A percentile compares a stretch with the other conserved stretches of the same genome.
Evolutionary conservation across 35 echinoderm and acorn worm genomes (phyloP).

Genomic region (Ophiothrix spiculata): DNA sequence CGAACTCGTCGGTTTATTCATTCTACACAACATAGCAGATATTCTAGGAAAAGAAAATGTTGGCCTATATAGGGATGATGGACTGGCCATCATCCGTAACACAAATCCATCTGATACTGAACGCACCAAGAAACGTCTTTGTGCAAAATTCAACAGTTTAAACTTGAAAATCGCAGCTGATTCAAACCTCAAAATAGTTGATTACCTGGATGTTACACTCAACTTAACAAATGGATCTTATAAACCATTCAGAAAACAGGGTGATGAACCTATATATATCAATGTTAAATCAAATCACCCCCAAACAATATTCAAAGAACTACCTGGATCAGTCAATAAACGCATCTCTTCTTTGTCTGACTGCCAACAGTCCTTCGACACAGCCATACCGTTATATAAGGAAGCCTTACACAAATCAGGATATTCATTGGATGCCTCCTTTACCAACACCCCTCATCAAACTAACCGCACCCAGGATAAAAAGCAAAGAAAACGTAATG

Average conservation of each 20-base stretch:
- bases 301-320: not conserved
- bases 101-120: slow-evolving; percentile 13
- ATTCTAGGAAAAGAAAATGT: not conserved
- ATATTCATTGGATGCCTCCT: too few relatives aligned
- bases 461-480: not conserved
- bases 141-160: not conserved
- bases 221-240: not conserved
- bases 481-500: slow-evolving; percentile 9
- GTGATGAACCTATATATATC: not conserved
- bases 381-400: not conserved
- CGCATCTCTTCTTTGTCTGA: not conserved
- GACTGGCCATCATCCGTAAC: slow-evolving; percentile 39
- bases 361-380: not conserved
- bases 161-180: not conserved
- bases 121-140: slow-evolving; percentile 15
- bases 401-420: not conserved
- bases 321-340: not conserved
- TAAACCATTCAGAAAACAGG: slow-evolving; percentile 21
- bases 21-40: not conserved
- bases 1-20: not conserved
- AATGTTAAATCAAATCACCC: slow-evolving; percentile 17
- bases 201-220: slow-evolving; percentile 24
- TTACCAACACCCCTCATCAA: not conserved
- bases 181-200: not conserved
- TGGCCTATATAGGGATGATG: slow-evolving; percentile 52